Evolutionary conservation across 1,140 invertebrate species (phyloP).

Genomic region (Protaetia brevitarsis): DNA sequence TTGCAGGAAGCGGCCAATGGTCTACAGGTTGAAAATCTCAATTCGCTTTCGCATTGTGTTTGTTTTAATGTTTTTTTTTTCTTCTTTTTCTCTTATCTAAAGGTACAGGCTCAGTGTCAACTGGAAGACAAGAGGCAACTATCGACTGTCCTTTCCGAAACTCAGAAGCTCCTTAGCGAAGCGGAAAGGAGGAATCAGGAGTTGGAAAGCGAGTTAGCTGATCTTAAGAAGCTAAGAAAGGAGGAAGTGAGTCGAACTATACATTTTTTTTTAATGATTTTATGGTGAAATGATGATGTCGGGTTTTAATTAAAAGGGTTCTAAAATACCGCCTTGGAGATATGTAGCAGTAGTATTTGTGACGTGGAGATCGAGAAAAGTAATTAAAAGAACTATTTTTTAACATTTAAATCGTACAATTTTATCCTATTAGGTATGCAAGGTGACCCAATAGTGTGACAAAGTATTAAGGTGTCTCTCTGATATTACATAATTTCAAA

Average conservation of each 20-base stretch:
- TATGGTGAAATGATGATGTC: too few relatives aligned
- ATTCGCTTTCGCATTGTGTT: background rate
- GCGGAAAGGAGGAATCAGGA: slow-evolving; percentile 54
- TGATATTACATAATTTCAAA: too few relatives aligned
- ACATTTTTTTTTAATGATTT: background rate
- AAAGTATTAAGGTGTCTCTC: too few relatives aligned
- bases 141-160: slow-evolving; percentile 62
- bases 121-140: slow-evolving; percentile 74
- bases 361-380: too few relatives aligned
- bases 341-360: too few relatives aligned
- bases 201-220: slow-evolving; percentile 57
- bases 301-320: too few relatives aligned
- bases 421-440: too few relatives aligned
- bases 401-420: too few relatives aligned
- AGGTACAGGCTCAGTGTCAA: slow-evolving; percentile 65
- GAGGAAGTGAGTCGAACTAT: slow-evolving; percentile 51
- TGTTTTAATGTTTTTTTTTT: background rate
- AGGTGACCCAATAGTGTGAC: too few relatives aligned
- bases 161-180: slow-evolving; percentile 65
- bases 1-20: slow-evolving; percentile 72
- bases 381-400: too few relatives aligned
- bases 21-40: slow-evolving; percentile 56
- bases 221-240: slow-evolving; percentile 58
- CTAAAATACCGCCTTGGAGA: too few relatives aligned
- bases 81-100: too few relatives aligned